Evolutionary conservation across 2,888 invertebrate species (phyloP).

Genomic region (Papilio demoleus): DNA sequence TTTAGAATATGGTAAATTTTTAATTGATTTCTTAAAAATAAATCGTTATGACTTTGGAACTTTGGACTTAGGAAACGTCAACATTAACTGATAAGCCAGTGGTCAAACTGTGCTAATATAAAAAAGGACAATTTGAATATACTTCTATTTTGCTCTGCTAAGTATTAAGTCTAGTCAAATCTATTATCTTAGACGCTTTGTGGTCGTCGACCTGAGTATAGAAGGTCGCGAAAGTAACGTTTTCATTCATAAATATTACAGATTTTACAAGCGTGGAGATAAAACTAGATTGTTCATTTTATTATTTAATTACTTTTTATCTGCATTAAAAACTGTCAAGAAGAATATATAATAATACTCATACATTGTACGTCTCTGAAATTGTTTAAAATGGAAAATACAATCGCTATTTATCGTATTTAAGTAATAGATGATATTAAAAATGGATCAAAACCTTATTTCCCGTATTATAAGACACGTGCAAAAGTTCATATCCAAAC

Average conservation of each 20-base stretch:
- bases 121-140: neutral
- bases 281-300: neutral
- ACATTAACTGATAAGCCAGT: neutral
- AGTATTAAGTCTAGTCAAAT: neutral
- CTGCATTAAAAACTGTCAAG: too few relatives aligned
- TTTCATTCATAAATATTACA: neutral
- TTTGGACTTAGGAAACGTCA: too few relatives aligned
- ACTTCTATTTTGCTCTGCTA: too few relatives aligned
- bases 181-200: constrained; percentile 1
- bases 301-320: neutral
- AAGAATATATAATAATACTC: too few relatives aligned
- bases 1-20: neutral
- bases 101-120: neutral
- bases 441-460: too few relatives aligned
- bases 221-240: constrained; percentile 7
- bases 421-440: too few relatives aligned
- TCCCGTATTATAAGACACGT: neutral
- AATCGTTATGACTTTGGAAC: neutral
- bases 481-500: neutral
- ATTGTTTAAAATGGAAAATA: too few relatives aligned
- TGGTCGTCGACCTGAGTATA: constrained; percentile 12
- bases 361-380: too few relatives aligned
- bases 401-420: too few relatives aligned
- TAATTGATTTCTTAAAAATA: neutral
- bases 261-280: neutral